These are phyloP conservation scores for Steromphala cineraria DNA, from an alignment of 2,888 invertebrate genomes.

Conservation along the genomic window DNA sequence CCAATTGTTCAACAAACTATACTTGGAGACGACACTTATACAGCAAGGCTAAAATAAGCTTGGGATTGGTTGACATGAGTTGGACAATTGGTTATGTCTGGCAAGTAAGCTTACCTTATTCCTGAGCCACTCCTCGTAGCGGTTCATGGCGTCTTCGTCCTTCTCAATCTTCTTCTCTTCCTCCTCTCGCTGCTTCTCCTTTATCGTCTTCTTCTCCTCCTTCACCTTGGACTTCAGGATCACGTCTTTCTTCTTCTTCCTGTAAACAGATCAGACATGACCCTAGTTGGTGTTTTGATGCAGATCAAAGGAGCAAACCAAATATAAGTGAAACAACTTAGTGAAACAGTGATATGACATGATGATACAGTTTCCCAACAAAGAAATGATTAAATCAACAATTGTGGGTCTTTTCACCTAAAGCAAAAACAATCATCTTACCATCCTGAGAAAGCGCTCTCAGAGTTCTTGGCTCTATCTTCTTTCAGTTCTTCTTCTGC, in stretches of 20 bases:
- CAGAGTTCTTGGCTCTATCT: conserved; percentile 39
- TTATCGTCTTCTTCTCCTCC: conserved; percentile 24
- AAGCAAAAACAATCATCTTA: conserved; percentile 27
- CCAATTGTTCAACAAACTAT: no score
- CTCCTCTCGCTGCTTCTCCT: conserved; percentile 19
- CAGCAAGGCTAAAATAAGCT: no score
- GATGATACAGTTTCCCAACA: no score
- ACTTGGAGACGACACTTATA: no score
- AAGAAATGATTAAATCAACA: no score
- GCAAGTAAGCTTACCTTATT: conserved; percentile 31
- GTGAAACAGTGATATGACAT: no score
- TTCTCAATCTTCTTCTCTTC: conserved; percentile 28
- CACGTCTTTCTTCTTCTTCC: conserved; percentile 31
- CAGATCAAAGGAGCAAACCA: no score
- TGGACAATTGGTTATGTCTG: no score
- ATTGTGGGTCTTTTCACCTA: no score
- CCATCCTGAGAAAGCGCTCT: conserved; percentile 56
- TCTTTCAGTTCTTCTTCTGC: conserved; percentile 46
- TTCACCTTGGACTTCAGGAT: conserved; percentile 22
- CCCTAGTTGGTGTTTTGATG: no score
- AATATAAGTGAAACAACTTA: no score
- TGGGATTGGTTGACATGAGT: no score
- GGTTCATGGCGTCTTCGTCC: conserved; percentile 37
- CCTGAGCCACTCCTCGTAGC: conserved; percentile 41
- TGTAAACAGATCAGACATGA: background rate